Evolutionary conservation across 2,888 invertebrate genomes (phyloP), one percentile per base, ranked within the genome.

Genomic region (Nomada flava): DNA sequence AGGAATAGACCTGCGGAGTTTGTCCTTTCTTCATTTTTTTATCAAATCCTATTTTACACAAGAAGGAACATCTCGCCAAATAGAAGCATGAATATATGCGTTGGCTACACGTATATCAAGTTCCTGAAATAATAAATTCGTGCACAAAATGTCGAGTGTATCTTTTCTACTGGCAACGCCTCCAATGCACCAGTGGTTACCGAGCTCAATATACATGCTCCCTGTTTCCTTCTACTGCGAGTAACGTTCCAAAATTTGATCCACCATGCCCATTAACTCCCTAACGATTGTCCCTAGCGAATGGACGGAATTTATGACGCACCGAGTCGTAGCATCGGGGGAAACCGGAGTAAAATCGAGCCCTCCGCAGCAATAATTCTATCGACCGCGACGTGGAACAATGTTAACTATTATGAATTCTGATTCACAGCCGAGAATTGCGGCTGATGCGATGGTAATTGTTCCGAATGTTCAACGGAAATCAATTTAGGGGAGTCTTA

Each of bases 211-310:
- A 7, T 5, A 7, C 26, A 26, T 26, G 26, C 36, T 36, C 36
- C 36, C 36, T 36, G 36, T 36, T 36, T 36, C 36, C 36, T 36
- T 36, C 36, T 36, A 5, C 36, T 36, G 36, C 36, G 36, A 36
- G 7, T 36, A 36, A 36, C 52, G 50, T 60, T 53, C 55, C 57
- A 65, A 79, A 86, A 86, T 81, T 84, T 71, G 78, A 86, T 77
- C 60, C 63, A 64, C 70, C 55, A 52, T 36, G 47, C 26, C 77
- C 44, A 77, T 77, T 79, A 85, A 82, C 72, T 78, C 73, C 47
- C 83, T 75, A 85, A 86, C 86, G 84, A 86, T 71, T 76, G 72
- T 84, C 74, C 86, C 79, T 65, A 42, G 79, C 68, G 79, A 53
- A 75, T 36, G 50, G 15, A 18, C 23, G 64, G 52, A 83, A 86